Base-by-base conservation (phyloP, 2,888 invertebrate genomes). In the Orthonevra nobilis region DNA sequence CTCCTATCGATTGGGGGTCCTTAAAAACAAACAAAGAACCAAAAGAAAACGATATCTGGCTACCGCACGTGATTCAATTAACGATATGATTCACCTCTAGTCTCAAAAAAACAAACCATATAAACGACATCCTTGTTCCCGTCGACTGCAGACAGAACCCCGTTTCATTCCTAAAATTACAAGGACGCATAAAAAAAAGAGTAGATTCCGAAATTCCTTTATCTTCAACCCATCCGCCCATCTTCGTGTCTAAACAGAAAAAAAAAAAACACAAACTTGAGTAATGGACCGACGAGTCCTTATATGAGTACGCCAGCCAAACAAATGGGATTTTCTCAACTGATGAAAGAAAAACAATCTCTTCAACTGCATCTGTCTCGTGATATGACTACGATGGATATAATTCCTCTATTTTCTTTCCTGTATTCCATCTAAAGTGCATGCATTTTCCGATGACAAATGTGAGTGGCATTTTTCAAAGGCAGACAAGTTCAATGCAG, bases 41-140 rank as follows among this genome's bases (percentile, higher is more conserved):
- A n/a, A n/a, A n/a, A n/a, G n/a, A n/a, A n/a, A n/a, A n/a, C n/a
- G n/a, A n/a, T n/a, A n/a, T n/a, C n/a, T n/a, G n/a, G n/a, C n/a
- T n/a, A n/a, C n/a, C 23, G 60, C 46, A 74, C 74, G 74, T 74
- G 74, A 74, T 74, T 74, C 60, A 68, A 74, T 74, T 74, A 74
- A 68, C 52, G 74, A 74, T 60, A 61, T 38, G 30, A 46, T 68
- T 68, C 52, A 52, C 40, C 44, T 68, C 12, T 2, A 6, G 12
- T 34, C 19, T 7, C n/a, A 36, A 12, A 12, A 60, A n/a, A 9
- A 1, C 23, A 66, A 20, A 46, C 34, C 28, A 5, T 38, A 48
- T 6, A 56, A 26, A 7, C 26, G n/a, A 20, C 14, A 2, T 48
- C 48, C 28, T 14, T 58, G 46, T 48, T 52, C 38, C 26, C 38